Percentiles rank a stretch among this genome's conserved stretches.
Evolutionary conservation across 2,113 vertebrate species (phyloP).

Genomic region (Burhinus bistriatus): DNA sequence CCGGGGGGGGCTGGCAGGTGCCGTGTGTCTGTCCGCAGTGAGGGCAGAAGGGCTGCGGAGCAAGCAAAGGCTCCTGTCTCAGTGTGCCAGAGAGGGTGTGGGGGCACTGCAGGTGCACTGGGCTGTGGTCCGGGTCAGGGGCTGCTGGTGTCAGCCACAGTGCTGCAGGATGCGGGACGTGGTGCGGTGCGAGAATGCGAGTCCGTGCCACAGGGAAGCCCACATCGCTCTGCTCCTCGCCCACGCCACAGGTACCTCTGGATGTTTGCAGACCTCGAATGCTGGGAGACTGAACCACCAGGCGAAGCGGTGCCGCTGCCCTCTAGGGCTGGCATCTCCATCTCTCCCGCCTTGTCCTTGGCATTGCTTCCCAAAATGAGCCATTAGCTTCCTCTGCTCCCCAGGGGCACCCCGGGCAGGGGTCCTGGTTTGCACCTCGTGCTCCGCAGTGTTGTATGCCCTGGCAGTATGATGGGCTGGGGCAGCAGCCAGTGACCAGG

Average conservation of each 20-base stretch:
- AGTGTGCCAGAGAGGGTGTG: fast-evolving
- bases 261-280: background rate
- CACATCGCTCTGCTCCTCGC: fast-evolving
- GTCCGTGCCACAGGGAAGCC: fast-evolving
- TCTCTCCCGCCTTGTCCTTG: fast-evolving
- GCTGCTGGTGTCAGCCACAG: fast-evolving
- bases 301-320: background rate
- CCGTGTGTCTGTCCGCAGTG: fast-evolving
- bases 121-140: background rate
- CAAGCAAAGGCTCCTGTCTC: fast-evolving
- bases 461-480: fast-evolving
- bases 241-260: fast-evolving
- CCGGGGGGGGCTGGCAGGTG: too few species aligned
- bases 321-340: background rate
- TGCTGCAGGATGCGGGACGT: fast-evolving
- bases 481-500: background rate
- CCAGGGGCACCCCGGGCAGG: background rate
- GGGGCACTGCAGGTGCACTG: background rate
- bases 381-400: background rate
- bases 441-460: fast-evolving
- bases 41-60: background rate
- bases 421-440: background rate
- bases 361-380: fast-evolving
- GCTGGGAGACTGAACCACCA: fast-evolving
- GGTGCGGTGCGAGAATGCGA: background rate